Evolutionary conservation across 2,888 invertebrate species (phyloP).

Genomic region (Eupithecia insigniata): DNA sequence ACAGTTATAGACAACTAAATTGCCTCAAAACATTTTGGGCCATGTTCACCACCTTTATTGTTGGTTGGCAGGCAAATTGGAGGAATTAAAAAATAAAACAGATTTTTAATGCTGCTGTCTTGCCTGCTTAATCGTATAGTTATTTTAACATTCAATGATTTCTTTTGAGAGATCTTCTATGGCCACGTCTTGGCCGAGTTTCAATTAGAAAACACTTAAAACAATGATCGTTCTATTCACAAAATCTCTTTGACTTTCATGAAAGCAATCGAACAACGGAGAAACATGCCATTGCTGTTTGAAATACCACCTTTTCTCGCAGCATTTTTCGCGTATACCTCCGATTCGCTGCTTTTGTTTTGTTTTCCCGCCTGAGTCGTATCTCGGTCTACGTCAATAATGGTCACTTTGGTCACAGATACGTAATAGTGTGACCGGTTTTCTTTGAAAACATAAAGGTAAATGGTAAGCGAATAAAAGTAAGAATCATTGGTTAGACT

Average conservation of each 20-base stretch:
- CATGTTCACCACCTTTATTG: too few relatives aligned
- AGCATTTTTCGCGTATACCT: conserved; percentile 15
- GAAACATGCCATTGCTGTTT: conserved; percentile 5
- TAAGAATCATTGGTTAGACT: not conserved
- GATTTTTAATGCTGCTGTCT: not conserved
- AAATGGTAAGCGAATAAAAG: not conserved
- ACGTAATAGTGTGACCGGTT: not conserved
- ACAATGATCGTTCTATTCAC: not conserved
- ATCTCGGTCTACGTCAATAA: conserved; percentile 2
- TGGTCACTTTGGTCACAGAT: not conserved
- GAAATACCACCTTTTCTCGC: conserved; percentile 13
- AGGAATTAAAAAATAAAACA: not conserved
- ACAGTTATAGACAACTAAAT: too few relatives aligned
- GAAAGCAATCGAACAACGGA: not conserved
- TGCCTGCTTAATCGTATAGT: not conserved
- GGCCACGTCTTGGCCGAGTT: not conserved
- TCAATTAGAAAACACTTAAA: not conserved
- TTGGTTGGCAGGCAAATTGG: not conserved
- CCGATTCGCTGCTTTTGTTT: conserved; percentile 25
- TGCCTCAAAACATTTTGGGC: not conserved
- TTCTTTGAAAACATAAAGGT: not conserved
- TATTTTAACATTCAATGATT: not conserved
- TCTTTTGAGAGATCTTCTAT: not conserved
- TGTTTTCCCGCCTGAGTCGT: not conserved
- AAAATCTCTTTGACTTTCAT: not conserved